A percentile compares a stretch with the other conserved stretches of the same genome.
Evolutionary conservation across 2,888 invertebrate species (phyloP).

Genomic region (Leucozona laternaria): DNA sequence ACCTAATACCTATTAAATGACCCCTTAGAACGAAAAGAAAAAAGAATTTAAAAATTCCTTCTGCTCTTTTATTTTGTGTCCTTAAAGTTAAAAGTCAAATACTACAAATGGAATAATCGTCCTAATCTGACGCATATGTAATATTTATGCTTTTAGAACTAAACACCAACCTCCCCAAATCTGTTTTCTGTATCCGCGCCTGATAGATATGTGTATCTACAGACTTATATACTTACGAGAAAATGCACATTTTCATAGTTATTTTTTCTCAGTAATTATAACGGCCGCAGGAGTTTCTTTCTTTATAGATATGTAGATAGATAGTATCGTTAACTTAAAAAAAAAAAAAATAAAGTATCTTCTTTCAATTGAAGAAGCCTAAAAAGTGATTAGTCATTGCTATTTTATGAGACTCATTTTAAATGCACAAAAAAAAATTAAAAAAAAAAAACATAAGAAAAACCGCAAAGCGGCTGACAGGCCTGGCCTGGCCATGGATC

Average conservation of each 20-base stretch:
- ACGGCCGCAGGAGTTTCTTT: constrained; percentile 52
- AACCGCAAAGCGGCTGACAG: constrained; percentile 12
- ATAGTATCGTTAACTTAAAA: background rate
- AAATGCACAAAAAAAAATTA: constrained; percentile 9
- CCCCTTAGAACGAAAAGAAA: too few species aligned
- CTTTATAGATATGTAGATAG: background rate
- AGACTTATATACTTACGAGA: background rate
- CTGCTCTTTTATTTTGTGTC: too few species aligned
- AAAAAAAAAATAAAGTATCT: constrained; percentile 52
- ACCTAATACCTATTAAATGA: too few species aligned
- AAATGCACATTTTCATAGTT: constrained; percentile 43
- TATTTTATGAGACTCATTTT: constrained; percentile 35
- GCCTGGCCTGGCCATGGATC: background rate
- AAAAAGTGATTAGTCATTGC: constrained; percentile 67
- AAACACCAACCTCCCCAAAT: background rate
- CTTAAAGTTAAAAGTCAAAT: too few species aligned
- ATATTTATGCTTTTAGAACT: too few species aligned
- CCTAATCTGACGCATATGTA: too few species aligned
- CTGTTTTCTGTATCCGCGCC: background rate
- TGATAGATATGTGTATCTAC: background rate
- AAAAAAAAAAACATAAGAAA: background rate
- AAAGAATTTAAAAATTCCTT: too few species aligned
- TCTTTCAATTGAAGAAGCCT: constrained; percentile 65
- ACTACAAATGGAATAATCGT: too few species aligned
- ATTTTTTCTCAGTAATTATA: constrained; percentile 60